phyloP scores from a whole-genome alignment of 30 jellyfish, hydroid and myxozoan species.

The Aurelia sp. region DNA sequence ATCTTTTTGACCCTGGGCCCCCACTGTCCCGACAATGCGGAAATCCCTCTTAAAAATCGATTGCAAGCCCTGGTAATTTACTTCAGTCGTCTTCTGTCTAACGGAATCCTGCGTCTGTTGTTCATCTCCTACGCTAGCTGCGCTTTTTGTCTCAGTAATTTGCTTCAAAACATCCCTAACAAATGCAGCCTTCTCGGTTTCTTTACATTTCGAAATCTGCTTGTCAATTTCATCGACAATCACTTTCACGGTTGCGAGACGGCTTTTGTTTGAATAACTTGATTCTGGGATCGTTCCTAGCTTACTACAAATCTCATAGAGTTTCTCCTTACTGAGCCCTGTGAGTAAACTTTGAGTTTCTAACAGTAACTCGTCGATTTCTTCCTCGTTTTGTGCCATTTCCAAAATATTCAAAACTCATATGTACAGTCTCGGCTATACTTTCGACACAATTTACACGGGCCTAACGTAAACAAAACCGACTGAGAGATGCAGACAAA shows the following conservation, averaged over 20 bases:
- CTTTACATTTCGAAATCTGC: no score
- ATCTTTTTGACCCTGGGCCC: constrained; percentile 20
- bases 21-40: constrained; percentile 16
- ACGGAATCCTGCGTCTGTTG: no score
- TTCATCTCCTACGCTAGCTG: no score
- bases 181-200: no score
- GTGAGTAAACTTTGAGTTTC: constrained; percentile 10
- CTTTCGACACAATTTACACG: background rate
- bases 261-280: constrained; percentile 20
- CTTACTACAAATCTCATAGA: constrained; percentile 10
- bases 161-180: no score
- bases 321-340: background rate
- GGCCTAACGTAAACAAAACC: constrained; percentile 14
- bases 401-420: background rate
- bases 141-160: no score
- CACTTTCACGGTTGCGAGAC: constrained; percentile 21
- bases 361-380: constrained; percentile 21
- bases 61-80: no score
- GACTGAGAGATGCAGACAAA: background rate
- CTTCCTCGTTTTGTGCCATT: background rate
- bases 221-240: no score
- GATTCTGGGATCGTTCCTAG: constrained; percentile 27
- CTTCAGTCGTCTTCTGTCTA: no score
- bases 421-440: constrained; percentile 4
- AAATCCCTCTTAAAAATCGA: constrained; percentile 12